Evolutionary conservation across 2,797 vertebrate species (phyloP), one percentile per base, ranked within the genome.

Genomic region (Enteromius unitaeniatus): DNA sequence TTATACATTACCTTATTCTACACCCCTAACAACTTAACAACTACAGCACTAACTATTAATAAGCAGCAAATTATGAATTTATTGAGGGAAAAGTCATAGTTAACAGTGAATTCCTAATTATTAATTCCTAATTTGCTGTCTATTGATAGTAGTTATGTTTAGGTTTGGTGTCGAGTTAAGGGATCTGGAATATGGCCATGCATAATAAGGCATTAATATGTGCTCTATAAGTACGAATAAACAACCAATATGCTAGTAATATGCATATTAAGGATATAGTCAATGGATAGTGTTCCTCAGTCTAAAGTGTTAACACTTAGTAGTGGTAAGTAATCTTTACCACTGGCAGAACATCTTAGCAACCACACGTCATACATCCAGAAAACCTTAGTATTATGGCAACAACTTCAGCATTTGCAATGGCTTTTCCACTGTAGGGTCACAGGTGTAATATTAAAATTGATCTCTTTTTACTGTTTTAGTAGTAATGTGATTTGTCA

Each of bases 401-500:
- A 6, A 28, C 28, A 31, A 37, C 11, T 37, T 55, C 21, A 15
- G 5, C 11, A 42, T 40, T 17, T 67, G 45, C 55, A 60, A 60
- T 23, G 3, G 3, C n/a, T 60, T 60, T 60, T 60, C n/a, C 55
- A 13, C 55, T 60, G 55, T 26, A 13, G 55, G n/a, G n/a, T 26
- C n/a, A 60, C 4, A 26, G 55, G 10, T 60, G 55, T 26, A 60
- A 60, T 64, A 64, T 64, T 64, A 19, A 34, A 64, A 64, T 34
- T 19, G 9, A 69, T 58, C 68, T 60, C 68, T 31, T 60, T 6
- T 80, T 58, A 55, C 49, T 5, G 21, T 79, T 40, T 60, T 53
- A 31, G 7, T 69, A 3, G 14, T 58, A 58, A 80, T 70, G 26
- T 42, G 14, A 70, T 45, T 65, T 53, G 34, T 40, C 37, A 60